Evolutionary conservation across 64 coral and sea anemone species (phyloP), one percentile per base, ranked within the genome.

Genomic region (Montipora cactus): DNA sequence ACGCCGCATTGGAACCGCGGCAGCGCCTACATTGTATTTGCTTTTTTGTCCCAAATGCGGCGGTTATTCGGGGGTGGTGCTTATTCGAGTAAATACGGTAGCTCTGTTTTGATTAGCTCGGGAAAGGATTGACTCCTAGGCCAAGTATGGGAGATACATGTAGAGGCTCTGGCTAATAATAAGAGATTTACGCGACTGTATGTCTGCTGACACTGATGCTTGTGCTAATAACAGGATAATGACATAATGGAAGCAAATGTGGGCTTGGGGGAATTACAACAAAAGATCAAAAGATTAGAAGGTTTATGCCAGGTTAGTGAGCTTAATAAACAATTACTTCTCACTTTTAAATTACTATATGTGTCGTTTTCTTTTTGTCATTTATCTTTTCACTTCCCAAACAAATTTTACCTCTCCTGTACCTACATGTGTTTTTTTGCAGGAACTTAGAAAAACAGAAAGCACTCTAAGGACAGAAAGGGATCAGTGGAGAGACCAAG

Each of bases 241-340:
- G 98, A 99, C 79, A 99, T 99, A n/a, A 94, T 92, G 73, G 95
- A 99, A 76, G 98, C 98, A 75, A 99, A 92, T 51, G 92, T 99
- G 28, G 92, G 95, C 21, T 50, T 99, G 70, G 89, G 95, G 52
- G 98, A 99, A 81, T 47, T 99, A 28, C 93, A 94, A 47, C 98
- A 99, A 75, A 99, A 99, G 82, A 84, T 94, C 6, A 96, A 93
- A 76, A 92, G 98, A 96, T 78, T 99, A 23, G 98, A 99, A 74
- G 80, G 75, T 8, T 44, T 91, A 51, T 92, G 95, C 79, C 98
- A 99, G 89, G 98, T 99, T 75, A 66, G 82, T 66, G 59, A 2
- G 14, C 9, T 12, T n/a, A 1, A 19, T 46, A 16, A 78, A 64
- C 8, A 64, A 64, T 14, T 64, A 64, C 61, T 0, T 14, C 13